Evolutionary conservation across 2,888 invertebrate species (phyloP).

Genomic region (Tupiocoris notatus): DNA sequence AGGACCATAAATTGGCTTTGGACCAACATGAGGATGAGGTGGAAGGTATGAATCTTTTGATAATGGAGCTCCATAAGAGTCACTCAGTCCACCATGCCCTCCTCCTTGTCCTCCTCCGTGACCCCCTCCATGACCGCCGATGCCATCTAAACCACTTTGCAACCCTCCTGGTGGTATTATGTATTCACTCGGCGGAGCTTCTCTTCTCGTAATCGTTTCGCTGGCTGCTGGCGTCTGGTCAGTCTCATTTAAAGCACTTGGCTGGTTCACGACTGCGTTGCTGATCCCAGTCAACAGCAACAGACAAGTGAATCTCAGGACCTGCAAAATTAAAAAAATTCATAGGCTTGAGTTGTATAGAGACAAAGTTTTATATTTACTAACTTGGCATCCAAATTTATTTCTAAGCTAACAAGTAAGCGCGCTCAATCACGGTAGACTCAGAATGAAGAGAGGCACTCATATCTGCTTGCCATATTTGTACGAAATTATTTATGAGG

Average conservation of each 20-base stretch:
- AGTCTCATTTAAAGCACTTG: slow-evolving; percentile 17
- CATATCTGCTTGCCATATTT: too few relatives aligned
- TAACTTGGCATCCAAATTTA: too few relatives aligned
- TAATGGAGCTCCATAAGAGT: slow-evolving; percentile 48
- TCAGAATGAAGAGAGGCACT: too few relatives aligned
- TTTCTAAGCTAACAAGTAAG: too few relatives aligned
- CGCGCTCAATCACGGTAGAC: too few relatives aligned
- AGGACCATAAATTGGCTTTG: slow-evolving; percentile 38
- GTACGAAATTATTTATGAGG: too few relatives aligned
- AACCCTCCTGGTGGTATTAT: slow-evolving; percentile 40
- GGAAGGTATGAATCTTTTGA: slow-evolving; percentile 51
- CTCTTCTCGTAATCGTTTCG: slow-evolving; percentile 47
- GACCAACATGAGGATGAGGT: slow-evolving; percentile 48
- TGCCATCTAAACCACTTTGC: background rate
- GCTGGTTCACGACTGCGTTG: slow-evolving; percentile 46
- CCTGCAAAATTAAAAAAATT: slow-evolving; percentile 46
- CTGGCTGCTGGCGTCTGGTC: slow-evolving; percentile 44
- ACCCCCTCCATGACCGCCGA: background rate
- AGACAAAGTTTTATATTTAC: background rate
- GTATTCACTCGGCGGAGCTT: slow-evolving; percentile 47
- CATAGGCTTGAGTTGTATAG: background rate
- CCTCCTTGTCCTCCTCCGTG: background rate
- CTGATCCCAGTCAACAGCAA: slow-evolving; percentile 41
- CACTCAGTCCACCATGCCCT: slow-evolving; percentile 40
- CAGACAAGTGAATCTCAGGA: slow-evolving; percentile 41